Conservation (phyloP, 2,888 invertebrate genomes). For the Rotaria macrura region DNA sequence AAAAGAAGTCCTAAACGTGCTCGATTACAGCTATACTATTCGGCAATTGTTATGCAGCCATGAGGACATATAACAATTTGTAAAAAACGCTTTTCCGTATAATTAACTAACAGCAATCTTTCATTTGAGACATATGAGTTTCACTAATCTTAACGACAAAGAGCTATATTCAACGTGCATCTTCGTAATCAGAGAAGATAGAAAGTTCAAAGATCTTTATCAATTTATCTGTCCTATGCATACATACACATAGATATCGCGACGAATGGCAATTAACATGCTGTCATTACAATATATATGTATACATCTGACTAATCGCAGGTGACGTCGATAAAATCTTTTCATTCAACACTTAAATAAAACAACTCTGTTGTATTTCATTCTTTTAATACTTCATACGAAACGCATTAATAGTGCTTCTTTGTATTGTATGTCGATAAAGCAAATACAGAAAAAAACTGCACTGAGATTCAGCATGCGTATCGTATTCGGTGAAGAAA, state of each 20-base stretch:
- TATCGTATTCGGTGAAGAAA: neutral
- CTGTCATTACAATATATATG: neutral
- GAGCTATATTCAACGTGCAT: too few relatives aligned
- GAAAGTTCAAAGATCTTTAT: too few relatives aligned
- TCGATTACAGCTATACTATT: neutral
- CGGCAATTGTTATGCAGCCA: neutral
- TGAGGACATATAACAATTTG: neutral
- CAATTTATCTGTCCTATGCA: too few relatives aligned
- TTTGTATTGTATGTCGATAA: neutral
- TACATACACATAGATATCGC: too few relatives aligned
- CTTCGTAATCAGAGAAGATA: too few relatives aligned
- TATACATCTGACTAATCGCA: neutral
- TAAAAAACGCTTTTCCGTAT: too few relatives aligned
- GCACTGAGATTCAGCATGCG: neutral
- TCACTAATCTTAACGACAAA: too few relatives aligned
- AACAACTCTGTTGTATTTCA: neutral
- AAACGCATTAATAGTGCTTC: neutral
- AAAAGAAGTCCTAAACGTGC: neutral
- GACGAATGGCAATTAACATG: neutral
- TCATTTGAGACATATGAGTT: too few relatives aligned
- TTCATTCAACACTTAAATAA: neutral
- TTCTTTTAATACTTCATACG: too few relatives aligned
- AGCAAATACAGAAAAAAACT: neutral
- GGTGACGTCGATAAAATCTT: neutral
- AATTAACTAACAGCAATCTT: too few relatives aligned